A percentile compares a stretch with the other conserved stretches of the same genome.
Evolutionary conservation across 2,888 invertebrate genomes (phyloP).

Genomic region (Chirona hameri): DNA sequence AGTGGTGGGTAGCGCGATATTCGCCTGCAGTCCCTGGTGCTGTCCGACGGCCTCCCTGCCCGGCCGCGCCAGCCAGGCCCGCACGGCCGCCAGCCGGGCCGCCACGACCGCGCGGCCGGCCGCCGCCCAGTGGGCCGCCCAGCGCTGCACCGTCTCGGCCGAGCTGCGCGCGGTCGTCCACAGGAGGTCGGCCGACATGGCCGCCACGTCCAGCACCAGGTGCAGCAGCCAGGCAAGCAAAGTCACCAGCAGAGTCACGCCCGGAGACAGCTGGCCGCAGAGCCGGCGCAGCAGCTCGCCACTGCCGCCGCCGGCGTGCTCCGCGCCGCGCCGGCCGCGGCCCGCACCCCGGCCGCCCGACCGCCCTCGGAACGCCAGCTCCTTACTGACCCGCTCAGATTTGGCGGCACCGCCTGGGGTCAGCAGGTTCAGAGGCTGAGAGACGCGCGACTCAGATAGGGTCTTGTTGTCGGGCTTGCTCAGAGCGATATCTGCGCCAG

Average conservation of each 20-base stretch:
- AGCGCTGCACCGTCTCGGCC: conserved; percentile 24
- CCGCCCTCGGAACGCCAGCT: conserved; percentile 24
- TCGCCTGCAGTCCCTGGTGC: conserved; percentile 55
- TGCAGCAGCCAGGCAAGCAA: conserved; percentile 73
- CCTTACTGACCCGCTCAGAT: conserved; percentile 4
- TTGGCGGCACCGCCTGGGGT: not conserved
- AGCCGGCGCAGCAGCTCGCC: not conserved
- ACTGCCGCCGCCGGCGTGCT: not conserved
- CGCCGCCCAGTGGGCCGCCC: conserved; percentile 14
- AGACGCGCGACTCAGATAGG: not conserved
- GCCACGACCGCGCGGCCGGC: conserved; percentile 28
- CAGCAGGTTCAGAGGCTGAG: not conserved
- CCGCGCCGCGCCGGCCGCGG: not conserved
- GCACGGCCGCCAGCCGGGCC: conserved; percentile 3
- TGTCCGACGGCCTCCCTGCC: conserved; percentile 33
- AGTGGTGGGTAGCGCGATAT: conserved; percentile 78
- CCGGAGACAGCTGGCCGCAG: not conserved
- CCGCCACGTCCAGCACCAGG: conserved; percentile 72
- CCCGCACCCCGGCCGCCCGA: not conserved
- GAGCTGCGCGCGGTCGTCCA: conserved; percentile 54
- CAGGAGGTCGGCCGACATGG: conserved; percentile 68
- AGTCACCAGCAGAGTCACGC: conserved; percentile 48
- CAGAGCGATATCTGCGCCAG: not conserved
- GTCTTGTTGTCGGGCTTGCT: conserved; percentile 29
- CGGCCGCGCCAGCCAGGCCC: not conserved